Evolutionary conservation across 2,888 invertebrate species (phyloP), one percentile per base, ranked within the genome.

Genomic region (Iselma pallidipennis): DNA sequence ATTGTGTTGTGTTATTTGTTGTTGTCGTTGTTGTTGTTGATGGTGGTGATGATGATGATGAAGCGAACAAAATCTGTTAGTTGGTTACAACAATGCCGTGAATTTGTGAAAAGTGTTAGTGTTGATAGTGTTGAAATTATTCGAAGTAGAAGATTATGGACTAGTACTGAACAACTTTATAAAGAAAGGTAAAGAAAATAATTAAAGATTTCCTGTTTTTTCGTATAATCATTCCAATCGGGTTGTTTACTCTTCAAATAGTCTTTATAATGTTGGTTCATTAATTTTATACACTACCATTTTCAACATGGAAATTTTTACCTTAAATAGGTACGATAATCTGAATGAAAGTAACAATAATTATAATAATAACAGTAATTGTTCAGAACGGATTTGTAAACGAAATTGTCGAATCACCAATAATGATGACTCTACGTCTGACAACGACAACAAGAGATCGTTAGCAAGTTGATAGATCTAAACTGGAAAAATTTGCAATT

Each of bases 51-150:
- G 50, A 29, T 57, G 55, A 63, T 54, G 50, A 69, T 69, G 67
- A 67, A 67, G 57, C 60, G 66, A 9, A 65, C 69, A n/a, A 69
- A 69, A 57, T 69, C 69, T 5, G 48, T 67, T 26, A 63, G 63
- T 25, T 63, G 57, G 59, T 48, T 69, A 28, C 69, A 69, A 50
- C 69, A 69, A 52, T 67, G 64, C 55, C 65, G 69, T 57, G 64
- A 63, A 45, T 52, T 61, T 48, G 66, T 66, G 29, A 67, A 61
- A 63, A 59, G 54, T 54, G 51, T 37, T 16, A 16, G 6, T 37
- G 37, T 16, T 37, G 37, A 37, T 37, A 37, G 37, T 37, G 37
- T 7, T 16, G 37, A 37, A 16, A 7, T 16, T 37, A 7, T 45
- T 10, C 23, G n/a, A 48, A 28, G 28, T 37, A 63, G 54, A 28